Conservation (phyloP, 2,888 invertebrate species). For the Caprella mutica region DNA sequence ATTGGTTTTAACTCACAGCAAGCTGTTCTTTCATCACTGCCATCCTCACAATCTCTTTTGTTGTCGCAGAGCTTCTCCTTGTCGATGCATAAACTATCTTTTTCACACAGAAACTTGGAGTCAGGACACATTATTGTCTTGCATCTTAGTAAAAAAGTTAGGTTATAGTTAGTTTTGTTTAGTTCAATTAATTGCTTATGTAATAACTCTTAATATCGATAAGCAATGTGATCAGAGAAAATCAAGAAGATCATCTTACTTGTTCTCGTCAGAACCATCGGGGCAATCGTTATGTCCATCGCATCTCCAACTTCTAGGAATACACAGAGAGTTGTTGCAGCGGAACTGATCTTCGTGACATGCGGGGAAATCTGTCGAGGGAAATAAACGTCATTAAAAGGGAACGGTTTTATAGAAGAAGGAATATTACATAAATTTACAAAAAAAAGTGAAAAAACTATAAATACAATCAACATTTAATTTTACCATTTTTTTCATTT, state of each 20-base stretch:
- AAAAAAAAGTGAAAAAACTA: too few species aligned
- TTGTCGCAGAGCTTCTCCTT: constrained; percentile 80
- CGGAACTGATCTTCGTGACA: constrained; percentile 85
- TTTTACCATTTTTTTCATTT: too few species aligned
- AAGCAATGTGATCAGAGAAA: too few species aligned
- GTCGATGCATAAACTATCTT: constrained; percentile 73
- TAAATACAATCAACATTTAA: too few species aligned
- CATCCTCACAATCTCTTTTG: constrained; percentile 78
- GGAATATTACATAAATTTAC: too few species aligned
- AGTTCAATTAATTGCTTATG: too few species aligned
- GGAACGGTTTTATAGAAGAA: too few species aligned
- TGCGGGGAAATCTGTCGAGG: constrained; percentile 63
- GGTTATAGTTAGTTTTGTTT: too few species aligned
- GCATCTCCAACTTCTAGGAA: constrained; percentile 55
- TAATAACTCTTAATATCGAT: too few species aligned
- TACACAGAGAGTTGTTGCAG: constrained; percentile 84
- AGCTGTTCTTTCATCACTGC: constrained; percentile 73
- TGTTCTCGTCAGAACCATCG: constrained; percentile 78
- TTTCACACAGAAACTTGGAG: constrained; percentile 77
- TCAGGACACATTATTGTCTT: constrained; percentile 75
- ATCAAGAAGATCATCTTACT: too few species aligned
- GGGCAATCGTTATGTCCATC: constrained; percentile 60
- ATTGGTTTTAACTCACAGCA: constrained; percentile 80
- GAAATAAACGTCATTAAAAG: neutral
- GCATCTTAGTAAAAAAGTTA: constrained; percentile 35